Evolutionary conservation across 2,797 vertebrate species (phyloP).

Genomic region (Aplochiton taeniatus): DNA sequence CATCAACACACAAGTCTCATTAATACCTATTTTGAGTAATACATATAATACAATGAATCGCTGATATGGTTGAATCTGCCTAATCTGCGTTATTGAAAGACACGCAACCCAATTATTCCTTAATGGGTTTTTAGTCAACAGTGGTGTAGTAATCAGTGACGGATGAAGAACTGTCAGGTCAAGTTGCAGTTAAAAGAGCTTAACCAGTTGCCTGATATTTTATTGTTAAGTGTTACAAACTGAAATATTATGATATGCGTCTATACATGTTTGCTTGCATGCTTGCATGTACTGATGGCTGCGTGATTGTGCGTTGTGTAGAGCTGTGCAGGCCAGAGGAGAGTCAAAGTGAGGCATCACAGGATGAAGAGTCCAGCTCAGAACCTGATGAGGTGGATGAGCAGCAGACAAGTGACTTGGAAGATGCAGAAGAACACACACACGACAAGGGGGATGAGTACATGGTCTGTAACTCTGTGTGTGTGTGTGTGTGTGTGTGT

Average conservation of each 20-base stretch:
- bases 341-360: conserved; percentile 76
- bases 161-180: too few species aligned
- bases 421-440: conserved; percentile 79
- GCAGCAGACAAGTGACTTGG: conserved; percentile 79
- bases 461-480: conserved; percentile 73
- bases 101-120: too few species aligned
- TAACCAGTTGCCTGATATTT: not conserved
- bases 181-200: too few species aligned
- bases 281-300: conserved; percentile 15
- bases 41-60: too few species aligned
- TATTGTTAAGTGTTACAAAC: not conserved
- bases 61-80: too few species aligned
- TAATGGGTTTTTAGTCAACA: too few species aligned
- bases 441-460: conserved; percentile 81
- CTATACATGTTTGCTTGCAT: conserved; percentile 13
- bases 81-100: too few species aligned
- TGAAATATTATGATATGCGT: not conserved
- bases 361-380: conserved; percentile 81
- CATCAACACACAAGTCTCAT: too few species aligned
- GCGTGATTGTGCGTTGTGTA: conserved; percentile 47
- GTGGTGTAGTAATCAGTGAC: too few species aligned
- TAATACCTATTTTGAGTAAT: too few species aligned
- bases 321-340: conserved; percentile 80
- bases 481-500: not conserved
- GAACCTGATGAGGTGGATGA: conserved; percentile 80